These are phyloP conservation scores for Lysiphlebus fabarum DNA, from an alignment of 1,140 invertebrate species.

Conservation along the genomic window DNA sequence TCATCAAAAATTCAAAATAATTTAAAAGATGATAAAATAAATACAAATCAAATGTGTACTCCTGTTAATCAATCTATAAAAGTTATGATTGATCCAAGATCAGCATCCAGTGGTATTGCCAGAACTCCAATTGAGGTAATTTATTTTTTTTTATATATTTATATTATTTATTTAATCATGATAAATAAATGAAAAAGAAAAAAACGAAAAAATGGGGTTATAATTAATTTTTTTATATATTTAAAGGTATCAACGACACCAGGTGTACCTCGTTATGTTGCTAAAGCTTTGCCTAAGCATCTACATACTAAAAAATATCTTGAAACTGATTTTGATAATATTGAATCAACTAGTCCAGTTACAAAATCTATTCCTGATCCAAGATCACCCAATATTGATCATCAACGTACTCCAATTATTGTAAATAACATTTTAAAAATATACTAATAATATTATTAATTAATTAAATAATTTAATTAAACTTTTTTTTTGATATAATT, in stretches of 20 bases:
- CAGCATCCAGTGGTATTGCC: slow-evolving; percentile 13
- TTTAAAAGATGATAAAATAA: slow-evolving; percentile 3
- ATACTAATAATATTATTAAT: slow-evolving; percentile 14
- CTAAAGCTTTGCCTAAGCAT: slow-evolving; percentile 40
- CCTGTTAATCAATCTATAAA: slow-evolving; percentile 14
- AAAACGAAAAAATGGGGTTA: too few species aligned
- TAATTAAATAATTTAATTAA: slow-evolving; percentile 10
- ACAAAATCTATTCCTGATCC: slow-evolving; percentile 30
- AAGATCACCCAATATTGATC: slow-evolving; percentile 28
- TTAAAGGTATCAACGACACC: slow-evolving; percentile 24
- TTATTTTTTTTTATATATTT: slow-evolving; percentile 17
- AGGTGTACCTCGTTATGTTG: slow-evolving; percentile 17
- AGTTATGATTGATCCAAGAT: slow-evolving; percentile 20
- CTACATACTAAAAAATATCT: slow-evolving; percentile 39
- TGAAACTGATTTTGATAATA: slow-evolving; percentile 44
- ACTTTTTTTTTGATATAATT: slow-evolving; percentile 2
- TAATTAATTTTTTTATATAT: too few species aligned
- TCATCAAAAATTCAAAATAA: background rate
- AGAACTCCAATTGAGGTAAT: slow-evolving; percentile 16
- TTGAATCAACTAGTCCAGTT: slow-evolving; percentile 27
- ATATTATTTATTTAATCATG: slow-evolving; percentile 6
- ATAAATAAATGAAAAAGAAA: too few species aligned
- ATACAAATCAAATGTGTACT: slow-evolving; percentile 13
- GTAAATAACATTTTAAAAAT: slow-evolving; percentile 33
- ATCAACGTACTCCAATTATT: slow-evolving; percentile 35